phyloP scores from a whole-genome alignment of 2,113 vertebrate genomes.

The Pandion haliaetus region DNA sequence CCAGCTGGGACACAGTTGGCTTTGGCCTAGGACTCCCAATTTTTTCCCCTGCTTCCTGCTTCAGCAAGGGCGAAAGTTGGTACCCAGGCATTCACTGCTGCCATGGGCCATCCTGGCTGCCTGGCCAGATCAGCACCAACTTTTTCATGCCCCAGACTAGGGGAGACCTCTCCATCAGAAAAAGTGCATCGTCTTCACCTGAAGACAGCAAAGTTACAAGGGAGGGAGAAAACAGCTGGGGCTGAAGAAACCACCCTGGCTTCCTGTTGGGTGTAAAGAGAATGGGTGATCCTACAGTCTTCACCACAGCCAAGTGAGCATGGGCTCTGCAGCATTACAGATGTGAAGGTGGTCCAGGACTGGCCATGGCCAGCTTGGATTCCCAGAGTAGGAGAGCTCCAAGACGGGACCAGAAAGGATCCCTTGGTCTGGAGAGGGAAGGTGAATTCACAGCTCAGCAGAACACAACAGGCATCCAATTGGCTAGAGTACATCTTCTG shows the following conservation, averaged over 20 bases:
- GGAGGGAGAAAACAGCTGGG: not conserved
- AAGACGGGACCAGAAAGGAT: not conserved
- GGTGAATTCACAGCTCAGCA: slow-evolving; percentile 31
- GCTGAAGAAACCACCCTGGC: not conserved
- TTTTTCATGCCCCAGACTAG: not conserved
- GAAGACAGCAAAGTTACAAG: not conserved
- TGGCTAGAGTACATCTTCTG: not conserved
- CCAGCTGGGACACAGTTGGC: not conserved
- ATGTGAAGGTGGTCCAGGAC: not conserved
- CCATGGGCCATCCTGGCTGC: not conserved
- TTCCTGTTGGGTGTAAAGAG: not conserved
- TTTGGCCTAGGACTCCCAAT: not conserved
- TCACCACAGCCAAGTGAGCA: not conserved
- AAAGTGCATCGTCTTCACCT: not conserved
- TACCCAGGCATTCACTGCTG: not conserved
- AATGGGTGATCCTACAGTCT: not conserved
- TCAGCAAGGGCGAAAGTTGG: not conserved
- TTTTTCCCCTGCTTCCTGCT: not conserved
- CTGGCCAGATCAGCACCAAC: accelerated
- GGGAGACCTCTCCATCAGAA: not conserved
- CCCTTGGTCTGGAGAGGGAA: not conserved
- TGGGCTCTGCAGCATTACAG: not conserved
- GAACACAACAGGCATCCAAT: not conserved
- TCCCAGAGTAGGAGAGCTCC: not conserved
- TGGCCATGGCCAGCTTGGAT: not conserved